These are phyloP conservation scores for Lasioglossum villosulum DNA, from an alignment of 2,888 invertebrate genomes.

Conservation along the genomic window DNA sequence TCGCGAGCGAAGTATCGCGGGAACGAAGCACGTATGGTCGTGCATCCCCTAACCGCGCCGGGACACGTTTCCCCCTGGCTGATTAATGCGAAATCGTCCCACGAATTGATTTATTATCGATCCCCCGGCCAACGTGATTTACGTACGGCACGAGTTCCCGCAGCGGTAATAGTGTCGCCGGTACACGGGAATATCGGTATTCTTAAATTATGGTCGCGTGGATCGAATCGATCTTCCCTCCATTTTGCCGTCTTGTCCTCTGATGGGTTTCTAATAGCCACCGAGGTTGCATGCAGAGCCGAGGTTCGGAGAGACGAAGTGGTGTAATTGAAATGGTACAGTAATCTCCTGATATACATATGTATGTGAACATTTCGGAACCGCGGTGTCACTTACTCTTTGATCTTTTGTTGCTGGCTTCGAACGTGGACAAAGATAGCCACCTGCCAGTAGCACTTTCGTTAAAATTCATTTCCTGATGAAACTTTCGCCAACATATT, in stretches of 20 bases:
- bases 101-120: conserved; percentile 49
- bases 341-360: neutral
- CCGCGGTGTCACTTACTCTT: neutral
- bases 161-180: neutral
- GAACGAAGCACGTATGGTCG: neutral
- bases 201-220: conserved; percentile 4
- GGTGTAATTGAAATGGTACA: neutral
- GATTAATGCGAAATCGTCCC: conserved; percentile 29
- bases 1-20: neutral
- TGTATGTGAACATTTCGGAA: neutral
- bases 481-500: neutral
- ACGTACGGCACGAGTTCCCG: neutral
- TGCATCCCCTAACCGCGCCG: neutral
- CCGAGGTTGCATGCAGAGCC: neutral
- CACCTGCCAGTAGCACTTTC: neutral
- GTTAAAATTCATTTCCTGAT: neutral
- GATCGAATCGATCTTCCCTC: neutral
- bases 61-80: neutral
- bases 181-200: neutral
- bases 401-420: neutral
- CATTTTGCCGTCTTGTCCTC: neutral
- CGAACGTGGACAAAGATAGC: neutral
- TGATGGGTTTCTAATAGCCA: neutral
- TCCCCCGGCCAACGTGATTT: conserved; percentile 26
- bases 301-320: neutral